Evolutionary conservation across 2,113 vertebrate species (phyloP).

Genomic region (Eira barbara): DNA sequence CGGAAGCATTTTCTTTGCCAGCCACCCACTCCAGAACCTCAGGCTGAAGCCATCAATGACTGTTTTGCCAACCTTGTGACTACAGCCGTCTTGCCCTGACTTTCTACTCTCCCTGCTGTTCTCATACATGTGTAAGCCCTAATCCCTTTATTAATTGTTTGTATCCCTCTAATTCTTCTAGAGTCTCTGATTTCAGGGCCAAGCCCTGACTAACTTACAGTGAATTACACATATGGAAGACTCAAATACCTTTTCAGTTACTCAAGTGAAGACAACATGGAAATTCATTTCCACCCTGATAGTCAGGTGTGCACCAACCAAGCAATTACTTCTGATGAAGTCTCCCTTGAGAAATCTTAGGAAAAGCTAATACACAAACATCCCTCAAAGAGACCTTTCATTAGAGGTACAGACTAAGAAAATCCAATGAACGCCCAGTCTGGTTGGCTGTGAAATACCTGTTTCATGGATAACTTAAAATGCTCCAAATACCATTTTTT

Average conservation of each 20-base stretch:
- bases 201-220: background rate
- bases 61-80: background rate
- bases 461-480: constrained; percentile 23
- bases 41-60: background rate
- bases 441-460: background rate
- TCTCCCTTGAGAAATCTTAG: background rate
- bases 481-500: constrained; percentile 27
- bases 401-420: background rate
- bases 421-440: background rate
- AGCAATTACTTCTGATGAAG: constrained; percentile 4
- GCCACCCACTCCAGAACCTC: background rate
- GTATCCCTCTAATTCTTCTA: background rate
- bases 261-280: background rate
- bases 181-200: background rate
- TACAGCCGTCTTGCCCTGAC: background rate
- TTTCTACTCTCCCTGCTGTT: background rate
- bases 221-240: background rate
- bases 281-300: background rate
- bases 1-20: background rate
- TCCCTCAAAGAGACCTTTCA: background rate
- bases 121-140: background rate
- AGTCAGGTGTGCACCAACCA: background rate
- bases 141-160: background rate
- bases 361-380: background rate
- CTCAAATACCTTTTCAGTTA: background rate